These are phyloP conservation scores for Acleris emargana DNA, from an alignment of 2,888 invertebrate species.

Conservation along the genomic window DNA sequence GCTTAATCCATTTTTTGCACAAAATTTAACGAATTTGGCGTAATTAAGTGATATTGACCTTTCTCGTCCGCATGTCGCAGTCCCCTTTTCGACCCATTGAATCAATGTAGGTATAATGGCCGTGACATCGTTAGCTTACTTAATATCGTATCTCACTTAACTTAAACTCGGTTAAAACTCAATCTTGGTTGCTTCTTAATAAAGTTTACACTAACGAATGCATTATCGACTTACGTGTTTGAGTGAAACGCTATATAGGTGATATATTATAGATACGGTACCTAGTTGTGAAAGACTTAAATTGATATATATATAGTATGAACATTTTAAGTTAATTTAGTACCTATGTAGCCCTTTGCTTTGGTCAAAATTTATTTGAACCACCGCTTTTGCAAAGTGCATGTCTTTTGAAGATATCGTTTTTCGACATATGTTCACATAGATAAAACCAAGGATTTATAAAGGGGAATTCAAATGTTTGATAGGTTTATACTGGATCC, in stretches of 20 bases:
- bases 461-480: constrained; percentile 21
- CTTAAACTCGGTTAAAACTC: neutral
- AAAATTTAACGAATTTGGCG: constrained; percentile 24
- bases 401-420: constrained; percentile 44
- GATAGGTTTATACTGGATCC: neutral
- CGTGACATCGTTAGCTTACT: constrained; percentile 58
- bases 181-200: neutral
- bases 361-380: constrained; percentile 57
- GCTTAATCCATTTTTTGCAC: constrained; percentile 22
- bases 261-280: too few relatives aligned
- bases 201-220: neutral
- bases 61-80: constrained; percentile 22
- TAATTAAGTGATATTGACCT: constrained; percentile 27
- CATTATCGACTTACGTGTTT: neutral
- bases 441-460: constrained; percentile 7
- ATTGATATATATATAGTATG: constrained; percentile 56
- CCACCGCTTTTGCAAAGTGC: constrained; percentile 4
- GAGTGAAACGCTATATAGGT: neutral
- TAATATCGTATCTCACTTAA: constrained; percentile 41
- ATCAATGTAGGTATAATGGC: constrained; percentile 60
- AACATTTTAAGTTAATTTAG: constrained; percentile 50
- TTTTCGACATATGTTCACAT: constrained; percentile 43
- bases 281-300: constrained; percentile 64
- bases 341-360: constrained; percentile 55
- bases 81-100: constrained; percentile 59